phyloP scores from a whole-genome alignment of 2,113 vertebrate species.

The Mixornis gularis region DNA sequence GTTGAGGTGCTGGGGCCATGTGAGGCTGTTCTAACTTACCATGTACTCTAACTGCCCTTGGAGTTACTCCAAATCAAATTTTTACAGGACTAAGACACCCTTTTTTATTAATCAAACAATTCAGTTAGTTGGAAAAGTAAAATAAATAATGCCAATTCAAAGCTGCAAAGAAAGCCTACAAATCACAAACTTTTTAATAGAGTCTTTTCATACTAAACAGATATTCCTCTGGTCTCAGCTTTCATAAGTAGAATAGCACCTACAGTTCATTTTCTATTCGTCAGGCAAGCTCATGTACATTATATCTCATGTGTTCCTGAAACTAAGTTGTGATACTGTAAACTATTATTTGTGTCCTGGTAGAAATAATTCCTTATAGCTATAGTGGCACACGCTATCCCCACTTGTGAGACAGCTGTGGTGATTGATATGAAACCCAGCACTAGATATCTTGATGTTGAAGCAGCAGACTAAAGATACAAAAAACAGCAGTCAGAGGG shows the following conservation, averaged over 20 bases:
- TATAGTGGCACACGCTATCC: neutral
- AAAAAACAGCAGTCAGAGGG: neutral
- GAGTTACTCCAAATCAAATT: neutral
- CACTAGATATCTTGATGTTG: neutral
- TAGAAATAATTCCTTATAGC: constrained; percentile 8
- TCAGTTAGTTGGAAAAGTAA: neutral
- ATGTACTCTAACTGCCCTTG: neutral
- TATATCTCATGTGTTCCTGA: neutral
- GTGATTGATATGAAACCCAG: neutral
- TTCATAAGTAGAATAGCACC: neutral
- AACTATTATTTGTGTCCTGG: neutral
- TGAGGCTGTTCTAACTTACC: neutral
- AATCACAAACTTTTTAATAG: neutral
- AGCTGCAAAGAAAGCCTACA: neutral
- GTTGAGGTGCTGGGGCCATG: neutral
- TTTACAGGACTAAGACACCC: neutral
- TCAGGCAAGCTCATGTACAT: neutral
- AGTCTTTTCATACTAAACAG: neutral
- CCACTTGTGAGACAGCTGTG: neutral
- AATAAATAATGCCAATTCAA: neutral
- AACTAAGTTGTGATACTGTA: neutral
- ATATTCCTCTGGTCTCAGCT: neutral
- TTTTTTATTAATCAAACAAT: neutral
- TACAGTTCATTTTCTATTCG: neutral
- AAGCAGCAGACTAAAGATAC: neutral